Evolutionary conservation across 2,113 vertebrate genomes (phyloP).

Genomic region (Hippotragus niger): DNA sequence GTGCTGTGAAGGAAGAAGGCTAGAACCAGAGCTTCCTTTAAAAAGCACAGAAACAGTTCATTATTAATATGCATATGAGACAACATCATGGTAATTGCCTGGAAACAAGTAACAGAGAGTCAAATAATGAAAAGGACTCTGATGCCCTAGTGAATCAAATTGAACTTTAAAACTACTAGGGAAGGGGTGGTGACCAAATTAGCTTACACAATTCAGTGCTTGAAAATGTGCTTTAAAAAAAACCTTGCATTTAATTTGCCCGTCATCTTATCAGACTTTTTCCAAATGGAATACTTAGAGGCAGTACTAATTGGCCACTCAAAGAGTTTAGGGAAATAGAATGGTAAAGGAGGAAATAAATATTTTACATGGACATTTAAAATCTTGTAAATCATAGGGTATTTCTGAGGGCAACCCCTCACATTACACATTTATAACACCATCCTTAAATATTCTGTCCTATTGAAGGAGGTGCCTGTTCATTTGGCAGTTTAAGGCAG

Average conservation of each 20-base stretch:
- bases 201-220: neutral
- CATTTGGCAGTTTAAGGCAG: constrained; percentile 24
- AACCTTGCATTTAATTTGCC: neutral
- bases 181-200: neutral
- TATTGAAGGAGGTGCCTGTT: neutral
- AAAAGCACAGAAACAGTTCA: neutral
- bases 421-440: neutral
- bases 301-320: neutral
- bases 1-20: neutral
- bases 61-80: constrained; percentile 46
- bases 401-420: neutral
- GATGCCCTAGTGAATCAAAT: neutral
- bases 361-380: neutral
- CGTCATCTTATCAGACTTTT: neutral
- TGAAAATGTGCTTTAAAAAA: neutral
- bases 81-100: constrained; percentile 49
- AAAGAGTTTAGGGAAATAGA: neutral
- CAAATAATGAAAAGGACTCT: constrained; percentile 29
- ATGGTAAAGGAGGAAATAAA: neutral
- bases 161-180: constrained; percentile 46
- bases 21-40: neutral
- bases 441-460: neutral
- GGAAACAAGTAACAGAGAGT: constrained; percentile 36
- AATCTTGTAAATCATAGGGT: neutral
- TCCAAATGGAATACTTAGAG: neutral